Evolutionary conservation across 1,140 invertebrate genomes (phyloP).

Genomic region (Halictus rubicundus): DNA sequence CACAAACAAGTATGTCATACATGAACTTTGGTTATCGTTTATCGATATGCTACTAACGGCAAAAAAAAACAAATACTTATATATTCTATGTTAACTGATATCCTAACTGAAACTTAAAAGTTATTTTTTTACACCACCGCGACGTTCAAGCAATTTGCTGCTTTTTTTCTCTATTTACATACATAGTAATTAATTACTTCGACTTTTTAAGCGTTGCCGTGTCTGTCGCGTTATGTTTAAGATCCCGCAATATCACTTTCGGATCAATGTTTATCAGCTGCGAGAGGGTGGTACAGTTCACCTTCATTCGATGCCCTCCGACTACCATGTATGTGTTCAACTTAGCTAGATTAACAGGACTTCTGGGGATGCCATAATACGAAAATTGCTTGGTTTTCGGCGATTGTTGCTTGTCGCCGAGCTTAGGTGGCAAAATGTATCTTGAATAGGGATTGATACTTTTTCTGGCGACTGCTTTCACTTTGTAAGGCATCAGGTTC

Average conservation of each 20-base stretch:
- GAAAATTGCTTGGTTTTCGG: conserved; percentile 47
- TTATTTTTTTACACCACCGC: neutral
- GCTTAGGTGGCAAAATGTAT: conserved; percentile 54
- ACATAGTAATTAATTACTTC: conserved; percentile 26
- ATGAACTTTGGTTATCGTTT: conserved; percentile 24
- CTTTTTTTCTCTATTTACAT: neutral
- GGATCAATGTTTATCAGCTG: conserved; percentile 74
- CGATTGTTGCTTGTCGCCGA: neutral
- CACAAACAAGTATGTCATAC: neutral
- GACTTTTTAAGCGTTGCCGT: neutral
- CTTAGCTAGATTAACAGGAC: conserved; percentile 64
- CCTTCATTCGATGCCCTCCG: conserved; percentile 70
- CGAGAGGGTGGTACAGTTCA: conserved; percentile 71
- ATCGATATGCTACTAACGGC: neutral
- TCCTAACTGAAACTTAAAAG: neutral
- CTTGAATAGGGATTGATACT: conserved; percentile 72
- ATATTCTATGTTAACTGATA: neutral
- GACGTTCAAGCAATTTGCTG: neutral
- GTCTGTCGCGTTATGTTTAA: conserved; percentile 41
- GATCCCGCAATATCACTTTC: conserved; percentile 60
- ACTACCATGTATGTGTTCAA: conserved; percentile 73
- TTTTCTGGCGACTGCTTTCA: conserved; percentile 75
- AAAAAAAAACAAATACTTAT: neutral
- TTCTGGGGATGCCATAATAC: conserved; percentile 65
- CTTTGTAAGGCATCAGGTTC: conserved; percentile 25